phyloP scores from a whole-genome alignment of 2,888 invertebrate species.

The Sycophila texana region DNA sequence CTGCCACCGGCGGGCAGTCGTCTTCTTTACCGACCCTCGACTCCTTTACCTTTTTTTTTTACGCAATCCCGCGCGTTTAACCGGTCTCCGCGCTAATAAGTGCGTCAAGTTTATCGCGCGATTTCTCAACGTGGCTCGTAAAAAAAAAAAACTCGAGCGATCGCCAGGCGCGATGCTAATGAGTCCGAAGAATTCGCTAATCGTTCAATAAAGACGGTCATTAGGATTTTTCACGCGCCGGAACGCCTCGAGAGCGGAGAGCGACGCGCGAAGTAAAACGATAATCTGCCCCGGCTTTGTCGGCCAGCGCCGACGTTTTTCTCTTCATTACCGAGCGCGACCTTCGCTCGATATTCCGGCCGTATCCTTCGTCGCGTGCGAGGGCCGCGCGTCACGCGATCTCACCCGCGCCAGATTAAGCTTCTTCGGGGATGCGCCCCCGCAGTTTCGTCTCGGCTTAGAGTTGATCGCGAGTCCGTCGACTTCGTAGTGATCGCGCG shows the following conservation, averaged over 20 bases:
- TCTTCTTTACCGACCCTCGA: slow-evolving; percentile 3
- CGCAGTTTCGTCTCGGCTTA: not conserved
- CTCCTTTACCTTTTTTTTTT: not conserved
- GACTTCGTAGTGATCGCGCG: too few species aligned
- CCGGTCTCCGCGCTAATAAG: not conserved
- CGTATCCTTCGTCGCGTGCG: not conserved
- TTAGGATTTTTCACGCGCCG: too few species aligned
- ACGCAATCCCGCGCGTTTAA: too few species aligned
- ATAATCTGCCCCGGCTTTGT: slow-evolving; percentile 27
- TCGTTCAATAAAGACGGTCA: too few species aligned
- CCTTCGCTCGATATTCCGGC: not conserved
- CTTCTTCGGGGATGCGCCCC: not conserved
- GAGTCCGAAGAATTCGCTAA: too few species aligned
- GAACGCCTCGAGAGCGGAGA: too few species aligned
- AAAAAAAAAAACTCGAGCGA: too few species aligned
- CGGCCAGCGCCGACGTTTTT: slow-evolving; percentile 25
- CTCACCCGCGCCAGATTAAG: slow-evolving; percentile 24
- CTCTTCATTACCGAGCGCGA: slow-evolving; percentile 1
- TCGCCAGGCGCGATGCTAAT: too few species aligned
- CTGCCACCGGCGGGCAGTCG: not conserved
- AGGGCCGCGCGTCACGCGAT: slow-evolving; percentile 21
- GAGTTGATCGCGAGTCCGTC: too few species aligned
- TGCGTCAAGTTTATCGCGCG: slow-evolving; percentile 18
- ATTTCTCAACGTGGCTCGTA: too few species aligned
- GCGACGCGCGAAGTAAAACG: slow-evolving; percentile 14